Conservation (phyloP, 2,113 vertebrate genomes). For the Mastomys natalensis region DNA sequence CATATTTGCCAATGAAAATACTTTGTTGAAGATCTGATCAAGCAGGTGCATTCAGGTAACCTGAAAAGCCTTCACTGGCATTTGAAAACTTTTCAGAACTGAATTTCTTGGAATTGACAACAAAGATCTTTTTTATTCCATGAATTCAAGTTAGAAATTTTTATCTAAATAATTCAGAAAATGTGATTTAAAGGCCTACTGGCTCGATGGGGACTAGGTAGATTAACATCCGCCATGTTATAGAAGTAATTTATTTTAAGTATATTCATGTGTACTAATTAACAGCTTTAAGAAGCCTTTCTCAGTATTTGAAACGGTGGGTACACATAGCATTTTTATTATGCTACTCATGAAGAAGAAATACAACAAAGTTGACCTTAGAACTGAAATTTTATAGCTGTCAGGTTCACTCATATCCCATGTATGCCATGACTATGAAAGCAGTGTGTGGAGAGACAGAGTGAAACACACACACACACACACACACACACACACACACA, state of each 20-base stretch:
- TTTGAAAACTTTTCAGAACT: constrained; percentile 75
- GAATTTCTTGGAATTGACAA: constrained; percentile 69
- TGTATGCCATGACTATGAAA: neutral
- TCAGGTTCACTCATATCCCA: neutral
- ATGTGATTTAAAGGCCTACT: constrained; percentile 55
- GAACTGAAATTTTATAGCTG: neutral
- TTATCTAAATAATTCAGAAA: constrained; percentile 71
- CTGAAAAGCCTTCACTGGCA: constrained; percentile 71
- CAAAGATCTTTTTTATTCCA: constrained; percentile 60
- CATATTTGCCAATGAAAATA: constrained; percentile 78
- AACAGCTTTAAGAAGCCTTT: constrained; percentile 5
- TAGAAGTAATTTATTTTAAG: constrained; percentile 59
- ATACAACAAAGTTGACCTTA: constrained; percentile 48
- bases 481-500: neutral
- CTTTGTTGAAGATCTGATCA: constrained; percentile 72
- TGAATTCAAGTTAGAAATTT: constrained; percentile 73
- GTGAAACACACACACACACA: neutral
- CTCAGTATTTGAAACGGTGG: constrained; percentile 36
- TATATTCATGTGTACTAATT: constrained; percentile 39
- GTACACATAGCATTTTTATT: neutral
- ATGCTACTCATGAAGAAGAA: constrained; percentile 28
- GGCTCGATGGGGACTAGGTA: constrained; percentile 2
- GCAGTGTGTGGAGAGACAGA: neutral
- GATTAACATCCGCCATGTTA: constrained; percentile 9
- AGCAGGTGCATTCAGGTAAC: constrained; percentile 62